These are phyloP conservation scores for Epicampocera succincta DNA, from an alignment of 2,888 invertebrate genomes.

Conservation along the genomic window DNA sequence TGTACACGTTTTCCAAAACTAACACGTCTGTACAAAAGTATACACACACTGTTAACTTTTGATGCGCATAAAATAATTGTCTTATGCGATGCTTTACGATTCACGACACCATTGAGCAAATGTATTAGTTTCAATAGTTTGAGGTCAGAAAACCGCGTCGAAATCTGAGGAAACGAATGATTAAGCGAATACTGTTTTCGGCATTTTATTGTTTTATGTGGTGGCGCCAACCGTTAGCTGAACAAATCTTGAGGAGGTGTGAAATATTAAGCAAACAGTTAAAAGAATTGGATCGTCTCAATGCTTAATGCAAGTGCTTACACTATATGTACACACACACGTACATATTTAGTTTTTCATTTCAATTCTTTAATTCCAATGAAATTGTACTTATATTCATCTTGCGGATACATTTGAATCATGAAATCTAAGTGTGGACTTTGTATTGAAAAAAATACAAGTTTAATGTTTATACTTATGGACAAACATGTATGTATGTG, in stretches of 20 bases:
- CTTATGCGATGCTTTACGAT: slow-evolving; percentile 36
- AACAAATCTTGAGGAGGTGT: not conserved
- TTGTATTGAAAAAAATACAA: no score
- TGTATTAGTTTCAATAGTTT: slow-evolving; percentile 16
- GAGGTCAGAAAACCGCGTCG: slow-evolving; percentile 2
- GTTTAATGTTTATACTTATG: no score
- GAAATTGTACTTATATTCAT: no score
- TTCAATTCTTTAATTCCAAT: no score
- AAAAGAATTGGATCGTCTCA: not conserved
- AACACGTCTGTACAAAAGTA: not conserved
- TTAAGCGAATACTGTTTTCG: not conserved
- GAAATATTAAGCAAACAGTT: not conserved
- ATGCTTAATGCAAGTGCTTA: no score
- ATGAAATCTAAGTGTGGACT: no score
- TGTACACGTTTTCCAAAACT: not conserved
- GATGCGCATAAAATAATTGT: slow-evolving; percentile 29
- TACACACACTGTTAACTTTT: slow-evolving; percentile 6
- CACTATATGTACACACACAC: no score
- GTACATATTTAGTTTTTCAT: no score
- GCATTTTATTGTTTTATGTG: not conserved
- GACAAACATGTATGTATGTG: no score
- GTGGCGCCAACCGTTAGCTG: not conserved
- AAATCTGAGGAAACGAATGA: not conserved
- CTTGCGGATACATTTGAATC: no score
- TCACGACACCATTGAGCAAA: slow-evolving; percentile 4